Evolutionary conservation across 2,888 invertebrate genomes (phyloP).

Genomic region (Athalia circularis): DNA sequence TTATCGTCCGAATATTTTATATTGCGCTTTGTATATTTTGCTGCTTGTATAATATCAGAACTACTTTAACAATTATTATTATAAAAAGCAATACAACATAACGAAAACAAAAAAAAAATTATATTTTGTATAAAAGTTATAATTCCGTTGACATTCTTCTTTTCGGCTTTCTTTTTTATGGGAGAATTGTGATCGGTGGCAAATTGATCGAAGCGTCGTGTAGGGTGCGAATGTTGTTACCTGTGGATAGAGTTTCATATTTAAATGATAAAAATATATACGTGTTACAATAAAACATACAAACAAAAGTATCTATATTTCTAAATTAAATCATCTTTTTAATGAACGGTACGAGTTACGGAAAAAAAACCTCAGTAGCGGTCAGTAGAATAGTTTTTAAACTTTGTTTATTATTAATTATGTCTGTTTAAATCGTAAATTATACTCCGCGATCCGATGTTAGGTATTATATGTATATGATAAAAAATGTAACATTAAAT

Average conservation of each 20-base stretch:
- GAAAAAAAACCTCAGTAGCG: conserved; percentile 60
- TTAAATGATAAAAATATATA: conserved; percentile 59
- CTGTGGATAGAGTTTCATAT: conserved; percentile 68
- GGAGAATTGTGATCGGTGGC: conserved; percentile 2
- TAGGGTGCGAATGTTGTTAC: conserved; percentile 66
- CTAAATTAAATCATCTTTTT: conserved; percentile 58
- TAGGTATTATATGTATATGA: background rate
- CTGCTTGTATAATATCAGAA: background rate
- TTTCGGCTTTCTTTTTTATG: background rate
- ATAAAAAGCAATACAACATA: conserved; percentile 18
- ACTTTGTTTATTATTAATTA: conserved; percentile 9
- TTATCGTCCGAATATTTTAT: background rate
- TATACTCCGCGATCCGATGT: conserved; percentile 27
- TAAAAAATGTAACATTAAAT: conserved; percentile 15
- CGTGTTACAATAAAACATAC: conserved; percentile 63
- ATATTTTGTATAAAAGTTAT: conserved; percentile 35
- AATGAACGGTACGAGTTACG: conserved; percentile 49
- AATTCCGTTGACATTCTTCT: conserved; percentile 31
- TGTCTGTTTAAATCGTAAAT: conserved; percentile 3
- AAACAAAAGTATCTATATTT: conserved; percentile 48
- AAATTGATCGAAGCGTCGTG: conserved; percentile 47
- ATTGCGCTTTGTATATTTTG: conserved; percentile 6
- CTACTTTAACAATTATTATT: conserved; percentile 3
- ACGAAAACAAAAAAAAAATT: conserved; percentile 5
- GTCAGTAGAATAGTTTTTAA: conserved; percentile 56